These are phyloP conservation scores for Ooceraea biroi DNA, from an alignment of 1,140 invertebrate species.

Conservation along the genomic window DNA sequence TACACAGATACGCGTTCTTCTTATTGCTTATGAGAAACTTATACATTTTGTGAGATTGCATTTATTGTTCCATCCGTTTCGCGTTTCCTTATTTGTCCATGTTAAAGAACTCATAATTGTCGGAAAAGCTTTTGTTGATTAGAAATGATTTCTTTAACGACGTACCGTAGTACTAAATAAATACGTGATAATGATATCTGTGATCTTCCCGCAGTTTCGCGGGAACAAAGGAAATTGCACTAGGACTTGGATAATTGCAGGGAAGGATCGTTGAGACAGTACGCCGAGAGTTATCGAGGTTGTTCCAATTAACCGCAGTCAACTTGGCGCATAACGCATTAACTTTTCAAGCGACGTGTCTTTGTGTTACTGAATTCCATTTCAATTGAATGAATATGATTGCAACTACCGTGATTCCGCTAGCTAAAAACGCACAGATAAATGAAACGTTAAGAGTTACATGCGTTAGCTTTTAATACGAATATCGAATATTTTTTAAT, in stretches of 20 bases:
- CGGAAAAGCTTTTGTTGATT: neutral
- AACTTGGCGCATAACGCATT: constrained; percentile 9
- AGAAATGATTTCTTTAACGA: neutral
- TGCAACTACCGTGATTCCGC: neutral
- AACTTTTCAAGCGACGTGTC: neutral
- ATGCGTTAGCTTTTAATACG: neutral
- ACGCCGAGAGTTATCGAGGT: constrained; percentile 20
- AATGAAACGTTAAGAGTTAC: neutral
- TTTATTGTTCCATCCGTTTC: too few relatives aligned
- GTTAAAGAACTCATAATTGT: too few relatives aligned
- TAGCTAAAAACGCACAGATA: neutral
- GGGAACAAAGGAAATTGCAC: neutral
- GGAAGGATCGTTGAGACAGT: constrained; percentile 1
- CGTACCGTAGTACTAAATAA: neutral
- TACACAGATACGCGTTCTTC: neutral
- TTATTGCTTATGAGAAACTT: neutral
- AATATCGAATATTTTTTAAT: neutral
- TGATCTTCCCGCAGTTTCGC: neutral
- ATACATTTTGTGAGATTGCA: neutral
- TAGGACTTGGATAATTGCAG: constrained; percentile 35
- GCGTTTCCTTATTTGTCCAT: too few relatives aligned
- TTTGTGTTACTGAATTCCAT: neutral
- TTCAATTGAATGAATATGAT: neutral
- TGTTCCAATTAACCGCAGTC: constrained; percentile 28
- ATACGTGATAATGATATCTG: neutral